Evolutionary conservation across 1,140 invertebrate genomes (phyloP).

Genomic region (Drosophila obscura): DNA sequence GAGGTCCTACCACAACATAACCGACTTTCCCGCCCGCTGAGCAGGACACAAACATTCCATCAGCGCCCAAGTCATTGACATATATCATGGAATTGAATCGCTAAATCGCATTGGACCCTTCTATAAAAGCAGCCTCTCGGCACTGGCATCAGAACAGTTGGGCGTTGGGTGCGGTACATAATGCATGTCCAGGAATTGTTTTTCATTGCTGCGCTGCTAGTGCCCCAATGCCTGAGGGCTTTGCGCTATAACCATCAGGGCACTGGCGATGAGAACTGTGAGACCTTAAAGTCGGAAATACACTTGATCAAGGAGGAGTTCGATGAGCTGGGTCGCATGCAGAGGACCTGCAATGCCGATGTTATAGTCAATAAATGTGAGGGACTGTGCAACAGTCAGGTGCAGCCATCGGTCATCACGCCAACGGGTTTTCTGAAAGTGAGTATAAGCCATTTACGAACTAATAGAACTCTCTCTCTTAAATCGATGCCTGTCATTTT

Average conservation of each 20-base stretch:
- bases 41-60: slow-evolving; percentile 70
- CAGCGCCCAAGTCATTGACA: slow-evolving; percentile 39
- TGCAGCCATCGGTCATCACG: slow-evolving; percentile 94
- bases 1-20: slow-evolving; percentile 61
- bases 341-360: slow-evolving; percentile 93
- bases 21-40: slow-evolving; percentile 47
- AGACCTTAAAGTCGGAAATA: slow-evolving; percentile 91
- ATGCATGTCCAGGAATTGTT: slow-evolving; percentile 71
- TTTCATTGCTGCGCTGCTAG: slow-evolving; percentile 53
- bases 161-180: slow-evolving; percentile 21
- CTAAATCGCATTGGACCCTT: slow-evolving; percentile 5
- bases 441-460: slow-evolving; percentile 37
- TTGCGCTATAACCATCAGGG: slow-evolving; percentile 74
- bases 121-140: slow-evolving; percentile 52
- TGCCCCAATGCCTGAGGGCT: slow-evolving; percentile 62
- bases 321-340: slow-evolving; percentile 90
- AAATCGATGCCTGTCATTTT: slow-evolving; percentile 36
- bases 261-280: slow-evolving; percentile 87
- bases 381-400: slow-evolving; percentile 94
- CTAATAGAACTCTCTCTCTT: too few species aligned
- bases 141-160: slow-evolving; percentile 43
- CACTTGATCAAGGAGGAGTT: slow-evolving; percentile 95
- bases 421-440: slow-evolving; percentile 95
- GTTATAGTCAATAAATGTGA: slow-evolving; percentile 95
- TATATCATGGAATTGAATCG: slow-evolving; percentile 55